These are phyloP conservation scores for Pantherophis guttatus DNA, from an alignment of 2,113 vertebrate genomes.

Conservation along the genomic window DNA sequence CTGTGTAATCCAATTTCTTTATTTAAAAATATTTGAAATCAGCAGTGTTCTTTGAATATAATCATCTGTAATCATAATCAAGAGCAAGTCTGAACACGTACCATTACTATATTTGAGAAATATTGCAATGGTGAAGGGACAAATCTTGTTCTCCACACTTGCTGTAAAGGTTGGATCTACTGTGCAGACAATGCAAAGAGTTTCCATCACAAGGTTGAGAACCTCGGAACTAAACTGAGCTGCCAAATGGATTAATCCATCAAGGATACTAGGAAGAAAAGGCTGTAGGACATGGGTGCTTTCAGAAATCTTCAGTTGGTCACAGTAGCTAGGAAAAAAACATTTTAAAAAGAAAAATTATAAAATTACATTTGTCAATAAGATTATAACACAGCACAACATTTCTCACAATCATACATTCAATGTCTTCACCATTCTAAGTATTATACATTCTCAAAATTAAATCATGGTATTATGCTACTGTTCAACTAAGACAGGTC, in stretches of 20 bases:
- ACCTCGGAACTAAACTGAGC: constrained; percentile 96
- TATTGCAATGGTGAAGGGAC: constrained; percentile 96
- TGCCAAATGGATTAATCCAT: constrained; percentile 91
- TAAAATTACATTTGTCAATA: not conserved
- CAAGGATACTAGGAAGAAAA: constrained; percentile 93
- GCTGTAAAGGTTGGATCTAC: constrained; percentile 91
- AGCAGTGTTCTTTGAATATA: not conserved
- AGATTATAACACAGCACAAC: not conserved
- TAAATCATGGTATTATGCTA: not conserved
- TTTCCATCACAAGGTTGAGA: constrained; percentile 97
- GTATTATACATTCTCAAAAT: not conserved
- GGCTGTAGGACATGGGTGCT: constrained; percentile 92
- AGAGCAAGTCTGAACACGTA: constrained; percentile 49
- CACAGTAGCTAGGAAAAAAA: constrained; percentile 82
- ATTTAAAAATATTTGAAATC: not conserved
- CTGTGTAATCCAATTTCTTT: not conserved
- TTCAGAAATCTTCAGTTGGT: constrained; percentile 93
- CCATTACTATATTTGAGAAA: constrained; percentile 98
- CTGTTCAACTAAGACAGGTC: not conserved
- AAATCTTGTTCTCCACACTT: constrained; percentile 93
- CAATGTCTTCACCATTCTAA: not conserved
- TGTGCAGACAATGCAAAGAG: constrained; percentile 92
- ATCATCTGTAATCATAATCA: not conserved
- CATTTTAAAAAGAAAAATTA: not conserved
- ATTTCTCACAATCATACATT: not conserved